Evolutionary conservation across 2,797 vertebrate genomes (phyloP), one percentile per base, ranked within the genome.

Genomic region (Acridotheres tristis): DNA sequence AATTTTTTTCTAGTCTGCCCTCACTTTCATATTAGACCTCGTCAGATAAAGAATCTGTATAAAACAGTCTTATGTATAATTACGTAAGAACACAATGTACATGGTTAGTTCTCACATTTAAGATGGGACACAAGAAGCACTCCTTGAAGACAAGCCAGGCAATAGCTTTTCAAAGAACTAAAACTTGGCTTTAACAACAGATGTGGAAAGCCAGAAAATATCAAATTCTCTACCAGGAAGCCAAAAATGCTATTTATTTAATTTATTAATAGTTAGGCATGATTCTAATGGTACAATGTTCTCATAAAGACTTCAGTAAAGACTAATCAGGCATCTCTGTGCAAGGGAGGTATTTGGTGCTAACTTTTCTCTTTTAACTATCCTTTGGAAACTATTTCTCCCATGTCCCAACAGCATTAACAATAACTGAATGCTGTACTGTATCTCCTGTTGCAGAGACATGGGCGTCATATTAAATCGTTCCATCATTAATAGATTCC

Each of bases 161-260:
- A 92, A 50, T 75, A 93, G 93, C 85, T 85, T 93, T 91, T 95
- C 90, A 95, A 92, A 96, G 84, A 96, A 94, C 75, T 90, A 90
- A 80, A 90, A 90, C 81, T 92, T 96, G 94, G 94, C 93, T 78
- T 94, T 65, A 88, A 34, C 30, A 65, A 77, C 22, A 83, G 62
- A 85, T 68, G 75, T 42, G 23, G 74, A 65, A 95, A 94, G 95
- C 92, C 93, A 96, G 87, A 47, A 94, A 96, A 85, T 79, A 95
- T 76, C 81, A 77, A 16, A 93, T 90, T 83, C 81, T 68, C 84
- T 80, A 89, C 68, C 68, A 80, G 36, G 68, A 90, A 93, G 86
- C 90, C 92, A 97, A 96, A 94, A 93, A 71, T 27, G 71, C 50
- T 92, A 89, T 95, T 96, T 89, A 93, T 95, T 96, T 80, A 85